Evolutionary conservation across 2,797 vertebrate genomes (phyloP), one percentile per base, ranked within the genome.

Genomic region (Atherinosoma microstoma): DNA sequence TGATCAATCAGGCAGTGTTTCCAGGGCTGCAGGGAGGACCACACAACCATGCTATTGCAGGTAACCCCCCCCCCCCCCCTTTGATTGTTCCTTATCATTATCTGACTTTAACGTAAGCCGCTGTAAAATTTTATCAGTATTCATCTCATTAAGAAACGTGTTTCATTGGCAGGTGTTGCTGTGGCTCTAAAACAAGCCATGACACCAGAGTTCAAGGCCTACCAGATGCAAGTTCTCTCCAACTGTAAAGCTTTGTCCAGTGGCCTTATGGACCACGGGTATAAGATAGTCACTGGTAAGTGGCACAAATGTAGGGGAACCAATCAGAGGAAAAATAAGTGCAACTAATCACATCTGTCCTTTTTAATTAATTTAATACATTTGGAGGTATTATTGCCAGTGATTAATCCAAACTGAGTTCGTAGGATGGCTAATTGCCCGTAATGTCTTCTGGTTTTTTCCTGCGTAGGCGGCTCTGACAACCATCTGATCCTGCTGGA

Each of bases 11-110:
- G 69, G 97, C 98, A 0, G 97, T 99, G 70, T 99, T 99, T 89
- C 98, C 98, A 0, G 98, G 98, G n/a, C 95, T 99, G 58, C 98
- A 99, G 87, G 98, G 98, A 12, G 98, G 98, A 4, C 98, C 98
- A 0, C 98, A 99, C 92, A 99, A 99, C 89, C 98, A 99, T 0
- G 97, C 98, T 42, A 99, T 99, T 12, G 98, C 98, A 88, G 98
- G 98, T 98, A n/a, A 35, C 7, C 4, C 16, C 24, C 53, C 1
- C 42, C 1, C 4, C 15, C 42, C 2, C 42, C 2, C 42, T 2
- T 4, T 32, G 24, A 27, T 32, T 8, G 18, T 4, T 27, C 20
- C 1, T 60, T 8, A 22, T 65, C 1, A 29, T 35, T 10, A 35
- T 54, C 18, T 32, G 0, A 30, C 9, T 16, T 65, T 62, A 1